A percentile compares a stretch with the other conserved stretches of the same genome.
Evolutionary conservation across 2,113 vertebrate genomes (phyloP).

Genomic region (Calidris pygmaea): DNA sequence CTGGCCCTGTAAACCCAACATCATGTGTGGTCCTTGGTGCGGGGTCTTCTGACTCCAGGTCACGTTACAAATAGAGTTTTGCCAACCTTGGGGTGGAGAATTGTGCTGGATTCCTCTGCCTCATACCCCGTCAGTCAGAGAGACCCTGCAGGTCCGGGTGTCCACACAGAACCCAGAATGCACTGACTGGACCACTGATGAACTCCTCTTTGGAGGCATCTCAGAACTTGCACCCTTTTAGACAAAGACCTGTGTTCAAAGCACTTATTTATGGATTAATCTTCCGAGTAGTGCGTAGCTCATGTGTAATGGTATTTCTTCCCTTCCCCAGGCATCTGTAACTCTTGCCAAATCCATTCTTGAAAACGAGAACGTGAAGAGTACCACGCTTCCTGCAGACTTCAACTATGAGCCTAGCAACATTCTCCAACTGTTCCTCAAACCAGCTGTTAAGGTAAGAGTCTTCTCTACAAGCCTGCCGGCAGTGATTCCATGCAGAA

Average conservation of each 20-base stretch:
- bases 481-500: background rate
- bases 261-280: background rate
- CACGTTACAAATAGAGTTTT: background rate
- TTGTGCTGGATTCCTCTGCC: background rate
- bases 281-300: background rate
- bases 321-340: slow-evolving; percentile 76
- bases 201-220: background rate
- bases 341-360: slow-evolving; percentile 82
- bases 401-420: slow-evolving; percentile 85
- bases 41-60: background rate
- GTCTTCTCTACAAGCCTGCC: background rate
- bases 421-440: slow-evolving; percentile 84
- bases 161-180: background rate
- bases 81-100: background rate
- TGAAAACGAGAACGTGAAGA: slow-evolving; percentile 74
- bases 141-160: background rate
- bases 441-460: slow-evolving; percentile 82
- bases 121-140: background rate
- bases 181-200: background rate
- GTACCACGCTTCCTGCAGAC: slow-evolving; percentile 85
- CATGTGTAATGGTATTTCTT: background rate
- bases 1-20: background rate
- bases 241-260: background rate
- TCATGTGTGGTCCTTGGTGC: background rate
- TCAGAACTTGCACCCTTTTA: background rate